A percentile compares a stretch with the other conserved stretches of the same genome.
Evolutionary conservation across 1,140 invertebrate species (phyloP).

Genomic region (Triops longicaudatus): DNA sequence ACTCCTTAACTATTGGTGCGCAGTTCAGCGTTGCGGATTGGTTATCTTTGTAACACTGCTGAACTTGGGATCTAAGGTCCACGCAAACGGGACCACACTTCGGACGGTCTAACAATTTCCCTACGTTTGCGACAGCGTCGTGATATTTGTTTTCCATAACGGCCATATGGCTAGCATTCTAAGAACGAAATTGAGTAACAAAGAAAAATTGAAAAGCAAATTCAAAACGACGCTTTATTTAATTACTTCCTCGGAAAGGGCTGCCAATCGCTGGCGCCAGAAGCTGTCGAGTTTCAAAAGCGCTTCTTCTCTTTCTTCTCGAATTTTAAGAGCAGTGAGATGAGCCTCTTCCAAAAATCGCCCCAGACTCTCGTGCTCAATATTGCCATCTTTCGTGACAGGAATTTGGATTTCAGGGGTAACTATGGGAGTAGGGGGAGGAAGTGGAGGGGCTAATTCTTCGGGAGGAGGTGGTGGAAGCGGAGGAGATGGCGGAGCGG

Average conservation of each 20-base stretch:
- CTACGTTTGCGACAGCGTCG: constrained; percentile 20
- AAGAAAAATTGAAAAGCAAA: neutral
- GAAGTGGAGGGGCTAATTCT: neutral
- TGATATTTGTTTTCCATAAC: constrained; percentile 24
- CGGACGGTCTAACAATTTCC: constrained; percentile 17
- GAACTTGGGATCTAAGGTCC: constrained; percentile 18
- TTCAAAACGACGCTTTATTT: neutral
- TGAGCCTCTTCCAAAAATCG: constrained; percentile 29
- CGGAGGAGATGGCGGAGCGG: neutral
- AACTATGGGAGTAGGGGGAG: neutral
- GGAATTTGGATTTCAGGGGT: neutral
- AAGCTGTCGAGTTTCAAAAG: constrained; percentile 25
- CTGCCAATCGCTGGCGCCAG: constrained; percentile 24
- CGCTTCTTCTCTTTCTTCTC: constrained; percentile 28
- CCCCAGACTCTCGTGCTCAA: constrained; percentile 17
- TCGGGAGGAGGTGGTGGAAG: neutral
- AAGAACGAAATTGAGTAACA: no score
- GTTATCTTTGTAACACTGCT: constrained; percentile 27
- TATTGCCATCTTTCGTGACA: neutral
- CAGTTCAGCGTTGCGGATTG: constrained; percentile 21
- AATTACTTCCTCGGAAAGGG: constrained; percentile 24
- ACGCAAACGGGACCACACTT: constrained; percentile 20
- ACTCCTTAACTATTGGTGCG: constrained; percentile 23
- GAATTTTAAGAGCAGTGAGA: constrained; percentile 26
- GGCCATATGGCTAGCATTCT: neutral